These are phyloP conservation scores for Melanocharis versteri DNA, from an alignment of 2,113 vertebrate species.

Conservation along the genomic window DNA sequence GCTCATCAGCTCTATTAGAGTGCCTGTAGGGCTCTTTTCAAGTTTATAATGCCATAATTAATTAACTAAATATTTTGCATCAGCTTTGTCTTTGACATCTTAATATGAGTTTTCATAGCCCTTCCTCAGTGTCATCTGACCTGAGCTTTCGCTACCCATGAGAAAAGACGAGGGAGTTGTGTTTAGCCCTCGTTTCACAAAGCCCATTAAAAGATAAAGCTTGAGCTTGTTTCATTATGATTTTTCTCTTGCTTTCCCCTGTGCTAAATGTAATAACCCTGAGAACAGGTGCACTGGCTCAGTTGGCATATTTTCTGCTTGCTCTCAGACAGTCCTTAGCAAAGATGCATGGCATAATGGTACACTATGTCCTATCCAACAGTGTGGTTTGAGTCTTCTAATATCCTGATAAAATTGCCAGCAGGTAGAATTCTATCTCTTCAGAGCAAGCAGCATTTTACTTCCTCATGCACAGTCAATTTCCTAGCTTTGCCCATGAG, in stretches of 20 bases:
- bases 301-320: not conserved
- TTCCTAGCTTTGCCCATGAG: not conserved
- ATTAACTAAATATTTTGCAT: not conserved
- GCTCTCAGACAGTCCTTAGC: not conserved
- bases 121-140: not conserved
- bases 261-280: conserved; percentile 19
- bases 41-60: not conserved
- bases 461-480: not conserved
- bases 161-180: not conserved
- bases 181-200: not conserved
- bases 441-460: not conserved
- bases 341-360: not conserved
- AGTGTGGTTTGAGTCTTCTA: not conserved
- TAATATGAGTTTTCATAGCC: not conserved
- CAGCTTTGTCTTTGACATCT: not conserved
- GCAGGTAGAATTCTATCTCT: not conserved
- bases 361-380: not conserved
- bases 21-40: not conserved
- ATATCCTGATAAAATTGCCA: conserved; percentile 3
- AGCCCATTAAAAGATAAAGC: conserved; percentile 23
- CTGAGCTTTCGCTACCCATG: not conserved
- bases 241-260: conserved; percentile 6
- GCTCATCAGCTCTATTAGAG: not conserved
- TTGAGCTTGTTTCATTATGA: conserved; percentile 1
- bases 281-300: conserved; percentile 34